Evolutionary conservation across 92 coral and sea anemone genomes (phyloP).

Genomic region (Anthopleura xanthogrammica): DNA sequence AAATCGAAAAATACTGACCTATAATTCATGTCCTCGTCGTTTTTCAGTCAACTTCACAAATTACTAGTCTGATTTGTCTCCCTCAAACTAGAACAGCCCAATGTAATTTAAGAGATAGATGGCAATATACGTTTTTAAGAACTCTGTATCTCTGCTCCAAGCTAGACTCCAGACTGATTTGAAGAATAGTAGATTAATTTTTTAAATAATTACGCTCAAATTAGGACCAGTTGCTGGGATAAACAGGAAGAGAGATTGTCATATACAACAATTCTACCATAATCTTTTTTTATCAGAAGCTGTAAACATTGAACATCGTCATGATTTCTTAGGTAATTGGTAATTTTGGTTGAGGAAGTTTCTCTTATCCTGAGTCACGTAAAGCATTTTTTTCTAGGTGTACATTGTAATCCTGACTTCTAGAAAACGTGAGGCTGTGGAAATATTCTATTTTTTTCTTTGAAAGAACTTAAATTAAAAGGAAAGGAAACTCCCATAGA

Average conservation of each 20-base stretch:
- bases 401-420: too few species aligned
- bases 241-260: conserved; percentile 2
- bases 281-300: not conserved
- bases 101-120: not conserved
- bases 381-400: not conserved
- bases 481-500: not conserved
- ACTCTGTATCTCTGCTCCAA: not conserved
- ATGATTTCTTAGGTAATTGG: not conserved
- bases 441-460: too few species aligned
- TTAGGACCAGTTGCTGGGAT: not conserved
- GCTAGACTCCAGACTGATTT: not conserved
- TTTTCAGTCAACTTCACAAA: not conserved
- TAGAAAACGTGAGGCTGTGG: too few species aligned
- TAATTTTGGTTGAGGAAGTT: not conserved
- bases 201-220: not conserved
- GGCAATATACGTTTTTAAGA: not conserved
- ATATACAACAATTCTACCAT: not conserved
- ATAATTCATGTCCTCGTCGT: not conserved
- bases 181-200: not conserved
- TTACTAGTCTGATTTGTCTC: not conserved
- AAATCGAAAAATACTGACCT: not conserved
- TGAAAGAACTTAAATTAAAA: not conserved
- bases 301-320: not conserved
- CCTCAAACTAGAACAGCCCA: not conserved
- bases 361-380: not conserved